phyloP scores from a whole-genome alignment of 2,888 invertebrate genomes.

The Dicyrtoma fusca region DNA sequence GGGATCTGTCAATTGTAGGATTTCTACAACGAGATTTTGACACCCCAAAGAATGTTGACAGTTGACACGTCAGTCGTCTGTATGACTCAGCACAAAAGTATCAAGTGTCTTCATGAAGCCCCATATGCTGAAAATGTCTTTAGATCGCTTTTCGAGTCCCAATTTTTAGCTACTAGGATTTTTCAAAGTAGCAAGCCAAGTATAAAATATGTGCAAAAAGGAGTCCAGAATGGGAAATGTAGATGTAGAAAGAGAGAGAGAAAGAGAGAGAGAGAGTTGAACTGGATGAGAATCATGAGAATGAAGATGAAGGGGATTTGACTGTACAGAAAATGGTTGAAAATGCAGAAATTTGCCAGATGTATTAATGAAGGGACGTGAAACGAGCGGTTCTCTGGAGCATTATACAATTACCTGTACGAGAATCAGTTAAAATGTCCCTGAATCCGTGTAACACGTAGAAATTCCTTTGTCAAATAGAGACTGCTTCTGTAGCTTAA shows the following conservation, averaged over 20 bases:
- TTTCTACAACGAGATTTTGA: too few species aligned
- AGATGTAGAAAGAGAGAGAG: background rate
- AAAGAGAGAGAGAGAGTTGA: conserved; percentile 1
- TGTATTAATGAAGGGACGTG: background rate
- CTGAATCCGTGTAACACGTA: background rate
- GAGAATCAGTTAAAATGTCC: conserved; percentile 9
- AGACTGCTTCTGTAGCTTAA: too few species aligned
- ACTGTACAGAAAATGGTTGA: background rate
- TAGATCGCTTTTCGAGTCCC: too few species aligned
- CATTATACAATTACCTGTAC: conserved; percentile 16
- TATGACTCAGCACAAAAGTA: too few species aligned
- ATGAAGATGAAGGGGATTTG: background rate
- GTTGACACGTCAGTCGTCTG: too few species aligned
- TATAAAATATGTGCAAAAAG: background rate
- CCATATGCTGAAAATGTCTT: too few species aligned
- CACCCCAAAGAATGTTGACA: too few species aligned
- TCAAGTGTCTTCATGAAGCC: too few species aligned
- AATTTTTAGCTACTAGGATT: too few species aligned
- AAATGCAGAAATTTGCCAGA: background rate
- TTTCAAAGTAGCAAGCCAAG: background rate
- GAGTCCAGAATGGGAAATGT: background rate
- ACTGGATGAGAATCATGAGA: background rate
- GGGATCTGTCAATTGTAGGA: too few species aligned
- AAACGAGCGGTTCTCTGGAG: background rate
- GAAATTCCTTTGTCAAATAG: too few species aligned